These are phyloP conservation scores for Neotragus pygmaeus DNA, from an alignment of 2,113 vertebrate species.

Conservation along the genomic window DNA sequence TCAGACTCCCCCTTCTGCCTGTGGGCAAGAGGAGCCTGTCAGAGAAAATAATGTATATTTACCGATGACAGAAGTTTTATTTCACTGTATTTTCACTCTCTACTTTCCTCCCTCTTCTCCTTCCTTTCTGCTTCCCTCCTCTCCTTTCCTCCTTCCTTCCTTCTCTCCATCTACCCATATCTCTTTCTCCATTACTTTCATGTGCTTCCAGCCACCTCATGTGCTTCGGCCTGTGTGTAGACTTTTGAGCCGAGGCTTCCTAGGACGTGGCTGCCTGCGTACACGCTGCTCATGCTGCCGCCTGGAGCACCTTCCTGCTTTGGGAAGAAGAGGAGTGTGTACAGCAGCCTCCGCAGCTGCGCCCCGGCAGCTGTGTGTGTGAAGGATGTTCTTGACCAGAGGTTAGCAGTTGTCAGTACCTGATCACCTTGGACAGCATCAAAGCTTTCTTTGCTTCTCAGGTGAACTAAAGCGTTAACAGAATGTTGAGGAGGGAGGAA, in stretches of 20 bases:
- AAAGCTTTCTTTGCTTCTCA: neutral
- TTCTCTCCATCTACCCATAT: no score
- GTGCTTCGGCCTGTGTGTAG: neutral
- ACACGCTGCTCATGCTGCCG: neutral
- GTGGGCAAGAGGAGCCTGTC: neutral
- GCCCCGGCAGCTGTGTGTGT: accelerated
- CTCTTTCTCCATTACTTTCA: neutral
- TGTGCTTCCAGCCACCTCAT: neutral
- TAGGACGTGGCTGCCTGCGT: accelerated
- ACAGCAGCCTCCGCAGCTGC: neutral
- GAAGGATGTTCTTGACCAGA: accelerated
- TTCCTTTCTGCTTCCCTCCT: accelerated
- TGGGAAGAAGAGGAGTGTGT: neutral
- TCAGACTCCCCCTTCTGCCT: neutral
- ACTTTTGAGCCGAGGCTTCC: neutral
- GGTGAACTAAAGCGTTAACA: neutral
- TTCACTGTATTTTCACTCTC: neutral
- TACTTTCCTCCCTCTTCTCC: accelerated
- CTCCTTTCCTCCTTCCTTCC: accelerated
- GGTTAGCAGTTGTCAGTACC: neutral
- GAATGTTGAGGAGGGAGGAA: neutral
- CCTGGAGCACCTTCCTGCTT: neutral
- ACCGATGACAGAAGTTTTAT: neutral
- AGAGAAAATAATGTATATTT: neutral
- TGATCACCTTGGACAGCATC: accelerated